A percentile compares a stretch with the other conserved stretches of the same genome.
phyloP scores from a whole-genome alignment of 2,797 vertebrate genomes.

The Cyclopterus lumpus region DNA sequence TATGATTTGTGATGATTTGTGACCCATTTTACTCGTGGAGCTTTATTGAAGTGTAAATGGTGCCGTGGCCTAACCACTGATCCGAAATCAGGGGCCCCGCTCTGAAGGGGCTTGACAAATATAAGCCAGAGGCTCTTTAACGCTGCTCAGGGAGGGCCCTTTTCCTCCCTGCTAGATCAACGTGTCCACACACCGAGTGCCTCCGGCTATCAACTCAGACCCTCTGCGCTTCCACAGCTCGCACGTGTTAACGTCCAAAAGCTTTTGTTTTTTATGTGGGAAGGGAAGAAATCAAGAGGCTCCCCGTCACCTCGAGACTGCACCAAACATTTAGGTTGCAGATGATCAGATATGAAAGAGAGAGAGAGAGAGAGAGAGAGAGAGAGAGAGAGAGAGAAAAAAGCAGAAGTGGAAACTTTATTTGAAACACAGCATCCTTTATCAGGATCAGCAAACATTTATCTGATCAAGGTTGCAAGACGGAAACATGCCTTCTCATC shows the following conservation, averaged over 20 bases:
- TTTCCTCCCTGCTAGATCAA: conserved; percentile 36
- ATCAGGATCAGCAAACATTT: not conserved
- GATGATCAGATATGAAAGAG: not conserved
- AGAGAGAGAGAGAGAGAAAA: not conserved
- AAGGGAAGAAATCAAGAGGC: conserved; percentile 22
- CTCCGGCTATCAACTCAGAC: conserved; percentile 40
- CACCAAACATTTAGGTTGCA: not conserved
- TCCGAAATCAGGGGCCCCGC: conserved; percentile 25
- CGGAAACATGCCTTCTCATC: not conserved
- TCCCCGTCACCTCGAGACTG: not conserved
- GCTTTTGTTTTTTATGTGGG: conserved; percentile 22
- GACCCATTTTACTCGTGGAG: conserved; percentile 22
- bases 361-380: too few species aligned
- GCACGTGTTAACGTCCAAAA: conserved; percentile 21
- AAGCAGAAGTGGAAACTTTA: not conserved
- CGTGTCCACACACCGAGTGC: conserved; percentile 41
- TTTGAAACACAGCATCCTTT: not conserved
- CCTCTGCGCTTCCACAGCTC: conserved; percentile 27
- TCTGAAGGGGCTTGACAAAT: conserved; percentile 42
- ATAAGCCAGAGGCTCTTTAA: conserved; percentile 46
- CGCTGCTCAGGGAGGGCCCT: conserved; percentile 31
- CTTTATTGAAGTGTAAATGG: conserved; percentile 45
- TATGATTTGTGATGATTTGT: conserved; percentile 13
- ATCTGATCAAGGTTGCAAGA: not conserved
- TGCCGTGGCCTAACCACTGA: conserved; percentile 27